Base-by-base conservation (phyloP, 2,888 invertebrate genomes). In the Trilocha varians region DNA sequence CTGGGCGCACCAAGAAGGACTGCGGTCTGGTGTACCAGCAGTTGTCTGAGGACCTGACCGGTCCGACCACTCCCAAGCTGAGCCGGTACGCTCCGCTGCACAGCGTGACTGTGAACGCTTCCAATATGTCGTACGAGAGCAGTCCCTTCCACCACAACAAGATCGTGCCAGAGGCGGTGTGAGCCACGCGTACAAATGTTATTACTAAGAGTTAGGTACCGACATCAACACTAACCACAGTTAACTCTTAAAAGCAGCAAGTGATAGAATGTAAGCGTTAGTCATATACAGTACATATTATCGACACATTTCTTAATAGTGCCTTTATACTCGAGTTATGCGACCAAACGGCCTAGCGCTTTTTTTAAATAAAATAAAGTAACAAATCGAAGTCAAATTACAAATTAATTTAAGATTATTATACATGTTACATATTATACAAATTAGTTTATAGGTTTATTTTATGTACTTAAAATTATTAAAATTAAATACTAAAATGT, bases 11-110 rank as follows among this genome's bases (percentile, higher is more conserved):
- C 34, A 91, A 90, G 82, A 91, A 90, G 61, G 91, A 91, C 68
- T 91, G 91, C 55, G 91, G 91, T 3, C 87, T 93, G 45, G 91
- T 94, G 14, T 94, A 93, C 75, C 91, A 92, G 62, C 93, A 92
- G 52, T 78, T 94, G 41, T 92, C 93, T 9, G 93, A 93, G 70
- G 93, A 94, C 54, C 88, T 93, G 52, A 87, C 88, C 9, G 90
- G 90, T 38, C 89, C 91, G 3, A 82, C 88, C 62, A 89, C 91
- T 59, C 92, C 93, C 38, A 92, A 90, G 68, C 80, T 90, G 47
- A 90, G 87, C 75, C 89, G 90, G 70, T 90, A 89, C 70, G 76
- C 87, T 55, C 89, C 88, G 17, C 80, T 89, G 47, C 88, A 87
- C 46, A 79, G 63, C 62, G 79, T 82, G 39, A 72, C 78, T 39